A percentile compares a stretch with the other conserved stretches of the same genome.
These are phyloP conservation scores for Thereva unica DNA, from an alignment of 2,888 invertebrate genomes.

Conservation along the genomic window DNA sequence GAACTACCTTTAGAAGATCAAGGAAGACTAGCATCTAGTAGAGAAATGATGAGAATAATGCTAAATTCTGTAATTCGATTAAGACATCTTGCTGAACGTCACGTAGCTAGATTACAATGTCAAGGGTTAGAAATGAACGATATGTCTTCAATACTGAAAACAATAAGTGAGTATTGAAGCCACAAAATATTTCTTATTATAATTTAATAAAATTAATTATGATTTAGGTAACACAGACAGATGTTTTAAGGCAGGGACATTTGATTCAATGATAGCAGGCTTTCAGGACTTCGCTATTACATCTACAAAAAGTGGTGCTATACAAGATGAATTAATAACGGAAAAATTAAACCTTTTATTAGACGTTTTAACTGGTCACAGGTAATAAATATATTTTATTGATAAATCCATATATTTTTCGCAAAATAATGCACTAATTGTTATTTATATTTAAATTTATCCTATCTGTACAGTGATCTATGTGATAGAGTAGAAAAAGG, in stretches of 20 bases:
- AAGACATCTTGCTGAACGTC: constrained; percentile 44
- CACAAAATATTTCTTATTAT: background rate
- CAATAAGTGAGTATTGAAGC: constrained; percentile 38
- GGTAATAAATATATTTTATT: constrained; percentile 38
- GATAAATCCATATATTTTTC: background rate
- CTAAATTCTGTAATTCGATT: constrained; percentile 44
- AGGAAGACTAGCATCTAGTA: constrained; percentile 45
- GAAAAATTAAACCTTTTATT: constrained; percentile 45
- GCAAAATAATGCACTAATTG: background rate
- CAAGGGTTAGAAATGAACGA: constrained; percentile 45
- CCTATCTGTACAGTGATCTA: constrained; percentile 53
- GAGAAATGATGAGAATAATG: constrained; percentile 46
- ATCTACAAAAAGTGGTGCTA: constrained; percentile 43
- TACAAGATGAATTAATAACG: constrained; percentile 43
- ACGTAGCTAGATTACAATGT: constrained; percentile 42
- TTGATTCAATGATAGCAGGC: constrained; percentile 43
- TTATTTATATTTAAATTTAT: background rate
- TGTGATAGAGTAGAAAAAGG: constrained; percentile 67
- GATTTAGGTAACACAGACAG: constrained; percentile 40
- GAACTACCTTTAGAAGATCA: constrained; percentile 46
- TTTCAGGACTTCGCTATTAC: constrained; percentile 43
- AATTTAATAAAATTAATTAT: background rate
- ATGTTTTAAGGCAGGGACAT: constrained; percentile 42
- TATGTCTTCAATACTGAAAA: constrained; percentile 44
- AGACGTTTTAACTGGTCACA: constrained; percentile 45